Conservation (phyloP, 1,140 invertebrate genomes). For the Rhyzopertha dominica region DNA sequence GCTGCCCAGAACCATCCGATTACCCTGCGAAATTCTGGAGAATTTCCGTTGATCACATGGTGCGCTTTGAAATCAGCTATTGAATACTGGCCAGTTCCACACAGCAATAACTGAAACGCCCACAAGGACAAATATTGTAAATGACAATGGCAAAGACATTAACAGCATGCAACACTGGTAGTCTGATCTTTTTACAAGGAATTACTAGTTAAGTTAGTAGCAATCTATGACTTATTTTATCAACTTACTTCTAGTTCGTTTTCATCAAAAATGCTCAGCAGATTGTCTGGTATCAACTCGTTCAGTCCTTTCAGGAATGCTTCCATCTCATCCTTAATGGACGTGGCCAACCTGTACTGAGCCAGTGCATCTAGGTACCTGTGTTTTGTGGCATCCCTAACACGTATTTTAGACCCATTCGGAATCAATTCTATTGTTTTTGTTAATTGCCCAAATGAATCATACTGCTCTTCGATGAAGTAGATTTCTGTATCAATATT, state of each 20-base stretch:
- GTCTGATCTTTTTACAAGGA: too few species aligned
- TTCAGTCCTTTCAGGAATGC: conserved; percentile 85
- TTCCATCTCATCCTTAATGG: conserved; percentile 79
- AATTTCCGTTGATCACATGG: conserved; percentile 79
- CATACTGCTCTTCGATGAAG: conserved; percentile 88
- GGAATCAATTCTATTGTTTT: conserved; percentile 73
- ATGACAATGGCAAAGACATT: too few species aligned
- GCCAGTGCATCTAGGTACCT: conserved; percentile 85
- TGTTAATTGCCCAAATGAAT: conserved; percentile 66
- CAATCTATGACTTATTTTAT: too few species aligned
- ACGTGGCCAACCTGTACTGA: conserved; percentile 78
- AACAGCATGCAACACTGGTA: too few species aligned
- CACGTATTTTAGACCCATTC: conserved; percentile 62
- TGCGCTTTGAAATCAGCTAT: conserved; percentile 84
- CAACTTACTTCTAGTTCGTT: conserved; percentile 84
- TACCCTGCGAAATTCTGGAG: conserved; percentile 76
- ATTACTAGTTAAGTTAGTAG: too few species aligned
- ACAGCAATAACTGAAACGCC: conserved; percentile 71
- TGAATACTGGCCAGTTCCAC: conserved; percentile 90
- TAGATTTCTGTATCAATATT: conserved; percentile 72
- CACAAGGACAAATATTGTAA: conserved; percentile 39
- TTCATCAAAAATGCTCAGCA: conserved; percentile 93
- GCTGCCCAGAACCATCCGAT: conserved; percentile 94
- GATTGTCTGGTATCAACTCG: conserved; percentile 86
- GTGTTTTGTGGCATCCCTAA: conserved; percentile 72